Conservation (phyloP, 2,797 vertebrate species). For the Cossypha dichroa region DNA sequence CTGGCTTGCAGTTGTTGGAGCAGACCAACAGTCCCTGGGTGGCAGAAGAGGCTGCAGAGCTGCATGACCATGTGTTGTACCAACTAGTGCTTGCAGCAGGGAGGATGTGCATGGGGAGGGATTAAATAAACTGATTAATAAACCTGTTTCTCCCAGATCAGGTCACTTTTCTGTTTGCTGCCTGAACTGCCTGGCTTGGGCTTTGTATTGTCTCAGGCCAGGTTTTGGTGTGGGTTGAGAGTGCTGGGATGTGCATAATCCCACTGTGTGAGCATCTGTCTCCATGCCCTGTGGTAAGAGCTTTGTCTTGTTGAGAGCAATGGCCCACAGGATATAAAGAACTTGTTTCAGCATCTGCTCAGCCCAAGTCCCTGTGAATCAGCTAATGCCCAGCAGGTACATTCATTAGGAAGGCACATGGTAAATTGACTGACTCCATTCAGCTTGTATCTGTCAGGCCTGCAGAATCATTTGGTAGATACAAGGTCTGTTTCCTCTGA, state of each 20-base stretch:
- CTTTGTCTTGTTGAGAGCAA: accelerated
- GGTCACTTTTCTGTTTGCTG: background rate
- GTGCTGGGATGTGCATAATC: background rate
- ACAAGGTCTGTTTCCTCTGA: background rate
- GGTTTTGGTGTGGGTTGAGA: background rate
- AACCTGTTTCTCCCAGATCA: background rate
- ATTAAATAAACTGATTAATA: background rate
- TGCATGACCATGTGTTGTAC: background rate
- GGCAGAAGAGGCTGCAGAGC: background rate
- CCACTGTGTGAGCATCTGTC: background rate
- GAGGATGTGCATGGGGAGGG: background rate
- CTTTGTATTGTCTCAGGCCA: background rate
- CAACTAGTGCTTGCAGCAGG: background rate
- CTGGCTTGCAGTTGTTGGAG: background rate
- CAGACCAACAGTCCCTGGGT: background rate
- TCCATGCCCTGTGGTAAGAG: background rate
- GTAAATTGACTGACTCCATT: background rate
- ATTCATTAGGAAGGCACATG: background rate
- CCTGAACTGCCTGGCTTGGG: background rate
- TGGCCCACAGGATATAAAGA: background rate
- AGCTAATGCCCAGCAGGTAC: background rate
- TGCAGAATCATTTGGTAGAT: background rate
- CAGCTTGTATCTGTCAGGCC: background rate
- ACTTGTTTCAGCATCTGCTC: background rate
- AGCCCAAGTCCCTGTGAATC: background rate